A percentile compares a stretch with the other conserved stretches of the same genome.
Evolutionary conservation across 1,140 invertebrate species (phyloP).

Genomic region (Bombus polaris): DNA sequence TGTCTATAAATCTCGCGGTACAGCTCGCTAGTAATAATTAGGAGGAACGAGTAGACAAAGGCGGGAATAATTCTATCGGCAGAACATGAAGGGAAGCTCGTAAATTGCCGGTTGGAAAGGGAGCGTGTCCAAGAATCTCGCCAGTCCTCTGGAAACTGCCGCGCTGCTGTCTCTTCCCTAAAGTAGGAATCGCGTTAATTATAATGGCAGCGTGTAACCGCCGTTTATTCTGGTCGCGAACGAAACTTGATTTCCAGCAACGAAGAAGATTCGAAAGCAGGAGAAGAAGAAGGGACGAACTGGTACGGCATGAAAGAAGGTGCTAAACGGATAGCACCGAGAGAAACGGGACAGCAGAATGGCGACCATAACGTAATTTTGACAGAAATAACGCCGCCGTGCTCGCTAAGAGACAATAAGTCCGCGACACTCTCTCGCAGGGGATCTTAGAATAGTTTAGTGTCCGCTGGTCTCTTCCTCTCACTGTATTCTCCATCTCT

Average conservation of each 20-base stretch:
- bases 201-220: slow-evolving; percentile 72
- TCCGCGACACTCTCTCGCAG: slow-evolving; percentile 66
- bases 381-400: slow-evolving; percentile 79
- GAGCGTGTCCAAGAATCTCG: slow-evolving; percentile 2
- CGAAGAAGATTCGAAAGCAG: background rate
- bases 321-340: slow-evolving; percentile 64
- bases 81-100: slow-evolving; percentile 24
- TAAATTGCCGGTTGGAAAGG: slow-evolving; percentile 34
- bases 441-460: slow-evolving; percentile 74
- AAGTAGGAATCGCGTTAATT: slow-evolving; percentile 74
- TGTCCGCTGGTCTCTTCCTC: slow-evolving; percentile 40
- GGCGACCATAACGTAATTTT: slow-evolving; percentile 78
- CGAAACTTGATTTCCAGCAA: background rate
- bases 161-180: slow-evolving; percentile 29
- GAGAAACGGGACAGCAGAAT: slow-evolving; percentile 62
- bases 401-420: slow-evolving; percentile 78
- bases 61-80: slow-evolving; percentile 47
- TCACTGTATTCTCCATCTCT: slow-evolving; percentile 34
- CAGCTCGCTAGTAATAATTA: slow-evolving; percentile 37
- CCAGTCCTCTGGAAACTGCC: slow-evolving; percentile 2
- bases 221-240: slow-evolving; percentile 70
- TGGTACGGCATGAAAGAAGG: slow-evolving; percentile 43
- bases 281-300: background rate
- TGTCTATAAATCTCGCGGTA: slow-evolving; percentile 28
- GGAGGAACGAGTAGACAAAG: slow-evolving; percentile 20